Conservation (phyloP, 1,140 invertebrate species). For the Diorhabda elongata region DNA sequence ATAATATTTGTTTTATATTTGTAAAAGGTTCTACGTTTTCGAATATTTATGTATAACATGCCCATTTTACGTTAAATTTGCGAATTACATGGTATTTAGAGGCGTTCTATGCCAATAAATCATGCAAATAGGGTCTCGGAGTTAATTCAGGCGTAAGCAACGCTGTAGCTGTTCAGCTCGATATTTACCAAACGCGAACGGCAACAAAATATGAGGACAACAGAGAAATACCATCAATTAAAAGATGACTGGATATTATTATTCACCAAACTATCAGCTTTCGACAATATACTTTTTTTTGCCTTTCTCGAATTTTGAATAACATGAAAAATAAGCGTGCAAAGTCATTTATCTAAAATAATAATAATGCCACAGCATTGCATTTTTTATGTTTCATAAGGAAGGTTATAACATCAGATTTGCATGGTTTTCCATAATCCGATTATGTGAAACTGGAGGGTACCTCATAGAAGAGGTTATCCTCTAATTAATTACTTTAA, state of each 20-base stretch:
- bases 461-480: too few relatives aligned
- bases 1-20: slow-evolving; percentile 34
- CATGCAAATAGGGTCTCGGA: slow-evolving; percentile 44
- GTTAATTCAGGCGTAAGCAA: slow-evolving; percentile 42
- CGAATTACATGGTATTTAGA: slow-evolving; percentile 47
- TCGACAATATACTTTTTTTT: slow-evolving; percentile 3
- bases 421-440: too few relatives aligned
- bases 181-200: slow-evolving; percentile 23
- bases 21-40: slow-evolving; percentile 35
- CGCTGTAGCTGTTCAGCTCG: slow-evolving; percentile 22
- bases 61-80: slow-evolving; percentile 46
- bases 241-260: slow-evolving; percentile 18
- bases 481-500: too few relatives aligned
- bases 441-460: too few relatives aligned
- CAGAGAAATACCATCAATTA: slow-evolving; percentile 28
- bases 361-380: too few relatives aligned
- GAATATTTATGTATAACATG: slow-evolving; percentile 40
- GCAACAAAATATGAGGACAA: slow-evolving; percentile 6
- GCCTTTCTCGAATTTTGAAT: neutral
- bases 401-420: too few relatives aligned
- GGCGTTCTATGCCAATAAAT: slow-evolving; percentile 45
- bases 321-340: too few relatives aligned
- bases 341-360: too few relatives aligned
- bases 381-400: too few relatives aligned
- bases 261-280: slow-evolving; percentile 10